phyloP scores from a whole-genome alignment of 2,888 invertebrate species.

The Andrena chrysosceles region DNA sequence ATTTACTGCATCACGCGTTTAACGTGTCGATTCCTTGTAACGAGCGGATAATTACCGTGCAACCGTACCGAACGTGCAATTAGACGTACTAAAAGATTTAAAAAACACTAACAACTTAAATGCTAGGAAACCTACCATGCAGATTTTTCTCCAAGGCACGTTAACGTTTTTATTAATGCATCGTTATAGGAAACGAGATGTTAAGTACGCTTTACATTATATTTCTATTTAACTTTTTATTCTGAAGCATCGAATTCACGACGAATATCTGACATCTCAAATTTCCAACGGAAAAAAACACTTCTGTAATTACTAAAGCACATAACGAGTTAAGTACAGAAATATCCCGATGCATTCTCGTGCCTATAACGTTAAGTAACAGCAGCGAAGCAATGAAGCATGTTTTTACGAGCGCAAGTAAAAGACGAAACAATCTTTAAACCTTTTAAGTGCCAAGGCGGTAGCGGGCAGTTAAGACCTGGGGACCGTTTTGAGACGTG shows the following conservation, averaged over 20 bases:
- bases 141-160: background rate
- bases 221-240: no score
- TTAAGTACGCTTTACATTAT: background rate
- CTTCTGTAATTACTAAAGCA: no score
- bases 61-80: constrained; percentile 34
- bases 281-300: background rate
- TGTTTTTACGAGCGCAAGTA: constrained; percentile 47
- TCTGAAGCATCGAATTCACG: no score
- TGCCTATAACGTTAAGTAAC: constrained; percentile 16
- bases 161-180: background rate
- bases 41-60: constrained; percentile 36
- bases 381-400: constrained; percentile 39
- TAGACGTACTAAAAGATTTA: constrained; percentile 27
- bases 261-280: no score
- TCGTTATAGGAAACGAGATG: background rate
- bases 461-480: constrained; percentile 21
- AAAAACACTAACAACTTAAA: constrained; percentile 10
- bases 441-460: constrained; percentile 41
- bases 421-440: constrained; percentile 47
- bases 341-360: background rate
- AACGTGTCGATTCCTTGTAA: constrained; percentile 42
- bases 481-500: constrained; percentile 31
- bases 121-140: background rate
- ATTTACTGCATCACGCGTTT: constrained; percentile 14
- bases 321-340: background rate